A percentile compares a stretch with the other conserved stretches of the same genome.
Evolutionary conservation across 2,888 invertebrate species (phyloP).

Genomic region (Prosopocoilus inquinatus): DNA sequence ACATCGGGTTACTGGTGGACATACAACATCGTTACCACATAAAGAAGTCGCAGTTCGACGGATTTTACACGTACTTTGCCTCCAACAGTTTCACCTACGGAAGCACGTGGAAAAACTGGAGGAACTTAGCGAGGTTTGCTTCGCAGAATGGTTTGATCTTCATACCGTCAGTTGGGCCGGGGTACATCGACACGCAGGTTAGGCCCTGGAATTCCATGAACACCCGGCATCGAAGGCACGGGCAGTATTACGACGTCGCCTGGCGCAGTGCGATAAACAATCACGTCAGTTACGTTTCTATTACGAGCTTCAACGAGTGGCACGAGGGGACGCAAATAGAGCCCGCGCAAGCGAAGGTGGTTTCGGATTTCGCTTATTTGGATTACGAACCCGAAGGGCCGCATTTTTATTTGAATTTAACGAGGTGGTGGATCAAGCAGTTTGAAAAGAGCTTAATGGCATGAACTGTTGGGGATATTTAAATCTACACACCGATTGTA

Average conservation of each 20-base stretch:
- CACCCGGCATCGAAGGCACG: slow-evolving; percentile 55
- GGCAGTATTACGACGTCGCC: slow-evolving; percentile 63
- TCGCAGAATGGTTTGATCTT: slow-evolving; percentile 60
- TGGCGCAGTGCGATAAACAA: slow-evolving; percentile 61
- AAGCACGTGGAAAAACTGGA: slow-evolving; percentile 59
- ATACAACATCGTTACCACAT: slow-evolving; percentile 54
- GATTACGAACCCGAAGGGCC: slow-evolving; percentile 63
- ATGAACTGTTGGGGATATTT: not conserved
- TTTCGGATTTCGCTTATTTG: slow-evolving; percentile 50
- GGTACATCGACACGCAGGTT: slow-evolving; percentile 65
- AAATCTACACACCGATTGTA: too few relatives aligned
- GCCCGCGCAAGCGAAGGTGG: slow-evolving; percentile 55
- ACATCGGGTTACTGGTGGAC: slow-evolving; percentile 59
- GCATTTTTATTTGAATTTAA: slow-evolving; percentile 63
- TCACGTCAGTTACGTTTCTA: slow-evolving; percentile 58
- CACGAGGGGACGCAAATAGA: slow-evolving; percentile 75
- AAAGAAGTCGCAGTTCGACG: slow-evolving; percentile 54
- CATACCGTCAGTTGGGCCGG: slow-evolving; percentile 68
- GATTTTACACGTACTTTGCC: slow-evolving; percentile 65
- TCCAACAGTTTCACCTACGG: slow-evolving; percentile 61
- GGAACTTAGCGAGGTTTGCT: slow-evolving; percentile 53
- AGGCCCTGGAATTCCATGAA: slow-evolving; percentile 60
- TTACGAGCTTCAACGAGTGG: slow-evolving; percentile 75
- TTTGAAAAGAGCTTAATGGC: slow-evolving; percentile 37
- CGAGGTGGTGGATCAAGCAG: slow-evolving; percentile 60